Conservation (phyloP, 1,140 invertebrate species). For the Saxidomus purpurata region DNA sequence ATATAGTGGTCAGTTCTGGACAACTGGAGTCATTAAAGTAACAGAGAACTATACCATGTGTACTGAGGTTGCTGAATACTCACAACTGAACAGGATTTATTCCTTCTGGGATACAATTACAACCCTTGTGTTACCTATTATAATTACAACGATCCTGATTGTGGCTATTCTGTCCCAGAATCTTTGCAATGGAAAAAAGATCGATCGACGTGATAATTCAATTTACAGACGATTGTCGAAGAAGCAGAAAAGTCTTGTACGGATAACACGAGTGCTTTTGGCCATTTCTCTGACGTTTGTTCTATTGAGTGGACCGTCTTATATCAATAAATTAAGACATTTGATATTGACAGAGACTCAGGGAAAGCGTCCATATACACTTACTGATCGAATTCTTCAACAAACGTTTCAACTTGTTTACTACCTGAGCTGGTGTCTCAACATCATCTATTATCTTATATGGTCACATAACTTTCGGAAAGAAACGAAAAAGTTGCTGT, state of each 20-base stretch:
- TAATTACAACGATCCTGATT: constrained; percentile 91
- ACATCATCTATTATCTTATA: constrained; percentile 94
- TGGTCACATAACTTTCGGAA: constrained; percentile 93
- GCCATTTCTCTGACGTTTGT: constrained; percentile 93
- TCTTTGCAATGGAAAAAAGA: constrained; percentile 40
- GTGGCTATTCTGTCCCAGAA: constrained; percentile 91
- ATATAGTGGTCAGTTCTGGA: constrained; percentile 89
- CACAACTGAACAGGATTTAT: constrained; percentile 88
- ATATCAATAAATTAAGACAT: constrained; percentile 83
- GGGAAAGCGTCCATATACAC: constrained; percentile 26
- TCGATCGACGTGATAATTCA: constrained; percentile 74
- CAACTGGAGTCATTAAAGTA: constrained; percentile 85
- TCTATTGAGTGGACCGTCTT: constrained; percentile 90
- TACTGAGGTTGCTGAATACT: constrained; percentile 85
- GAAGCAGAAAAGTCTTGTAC: constrained; percentile 89
- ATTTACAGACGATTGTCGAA: constrained; percentile 76
- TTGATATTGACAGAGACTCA: constrained; percentile 56
- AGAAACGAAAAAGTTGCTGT: constrained; percentile 74
- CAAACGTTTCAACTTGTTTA: constrained; percentile 89
- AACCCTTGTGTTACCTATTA: constrained; percentile 91
- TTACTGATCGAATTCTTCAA: constrained; percentile 88
- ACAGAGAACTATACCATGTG: constrained; percentile 79
- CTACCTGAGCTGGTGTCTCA: constrained; percentile 94
- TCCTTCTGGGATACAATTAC: constrained; percentile 91
- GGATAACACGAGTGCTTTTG: constrained; percentile 93